Base-by-base conservation (phyloP, 2,888 invertebrate species). In the Folsomia manolachei region DNA sequence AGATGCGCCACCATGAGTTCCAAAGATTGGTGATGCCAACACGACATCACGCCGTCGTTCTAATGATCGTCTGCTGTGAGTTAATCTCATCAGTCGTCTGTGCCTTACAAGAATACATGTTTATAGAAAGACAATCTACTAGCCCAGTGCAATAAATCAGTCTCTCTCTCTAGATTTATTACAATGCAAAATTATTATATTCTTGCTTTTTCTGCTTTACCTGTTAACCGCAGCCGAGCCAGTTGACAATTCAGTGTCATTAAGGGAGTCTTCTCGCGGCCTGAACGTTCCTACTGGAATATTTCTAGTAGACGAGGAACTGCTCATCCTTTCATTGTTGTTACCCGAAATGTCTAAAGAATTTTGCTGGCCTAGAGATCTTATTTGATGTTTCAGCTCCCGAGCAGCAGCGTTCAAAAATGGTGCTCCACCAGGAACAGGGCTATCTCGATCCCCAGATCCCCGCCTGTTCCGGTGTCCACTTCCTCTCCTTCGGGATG, bases 1-100 rank as follows among this genome's bases (percentile, higher is more conserved):
- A 56, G 84, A 82, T 1, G 71, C 82, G 23, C 82, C 78, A n/a
- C 83, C 81, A 26, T 82, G 71, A n/a, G n/a, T n/a, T n/a, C n/a
- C n/a, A 19, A 80, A 71, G 21, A 75, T 72, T 18, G 81, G 81
- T 60, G 81, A 80, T 56, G 76, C 72, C 51, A 75, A 79, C 4
- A 78, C 78, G 2, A 76, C 77, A 72, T 81, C 81, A 51, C 81
- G 60, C 27, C 80, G 69, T 69, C 79, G 27, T 73, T 80, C 79
- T 67, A 79, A 69, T 21, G 79, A 76, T 60, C 78, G 51, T 73
- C 81, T 69, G 69, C 79, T 80, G 63, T 79, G 77, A 1, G 81
- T 79, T 67, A 81, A 71, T 72, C 81, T 69, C 56, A 79, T 77
- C 60, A 81, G 73, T 74, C 81, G 77, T 78, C 79, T 69, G 71